Evolutionary conservation across 1,140 invertebrate species (phyloP).

Genomic region (Nasonia longicornis): DNA sequence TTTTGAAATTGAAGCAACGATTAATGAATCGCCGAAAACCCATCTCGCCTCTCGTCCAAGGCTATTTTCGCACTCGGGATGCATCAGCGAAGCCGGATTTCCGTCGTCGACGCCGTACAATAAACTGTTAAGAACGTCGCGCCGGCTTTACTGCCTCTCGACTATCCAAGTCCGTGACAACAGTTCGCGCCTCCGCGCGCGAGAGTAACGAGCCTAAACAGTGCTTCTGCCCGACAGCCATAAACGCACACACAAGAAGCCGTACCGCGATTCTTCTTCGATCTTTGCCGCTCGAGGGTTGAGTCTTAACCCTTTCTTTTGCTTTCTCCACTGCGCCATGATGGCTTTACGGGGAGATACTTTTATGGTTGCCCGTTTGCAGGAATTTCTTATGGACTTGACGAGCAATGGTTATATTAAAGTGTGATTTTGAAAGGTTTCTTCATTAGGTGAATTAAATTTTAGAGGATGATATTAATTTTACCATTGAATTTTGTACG

Average conservation of each 20-base stretch:
- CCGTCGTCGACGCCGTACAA: conserved; percentile 10
- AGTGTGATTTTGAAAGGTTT: too few species aligned
- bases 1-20: too few species aligned
- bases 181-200: background rate
- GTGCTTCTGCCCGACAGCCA: background rate
- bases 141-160: background rate
- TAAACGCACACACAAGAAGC: conserved; percentile 1
- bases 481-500: background rate
- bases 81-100: conserved; percentile 10
- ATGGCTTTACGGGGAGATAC: background rate
- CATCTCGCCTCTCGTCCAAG: background rate
- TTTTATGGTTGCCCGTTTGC: conserved; percentile 5
- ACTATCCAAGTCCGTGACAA: background rate
- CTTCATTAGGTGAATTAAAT: too few species aligned
- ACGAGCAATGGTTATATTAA: background rate
- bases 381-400: background rate
- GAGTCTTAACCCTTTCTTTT: background rate
- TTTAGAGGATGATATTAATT: too few species aligned
- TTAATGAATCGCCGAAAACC: too few species aligned
- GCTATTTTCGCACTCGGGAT: conserved; percentile 13
- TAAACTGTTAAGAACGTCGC: conserved; percentile 2
- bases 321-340: background rate
- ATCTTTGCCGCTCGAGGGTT: background rate
- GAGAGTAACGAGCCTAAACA: conserved; percentile 18
- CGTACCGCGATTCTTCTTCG: background rate